Evolutionary conservation across 2,797 vertebrate genomes (phyloP), one percentile per base, ranked within the genome.

Genomic region (Nannoperca australis): DNA sequence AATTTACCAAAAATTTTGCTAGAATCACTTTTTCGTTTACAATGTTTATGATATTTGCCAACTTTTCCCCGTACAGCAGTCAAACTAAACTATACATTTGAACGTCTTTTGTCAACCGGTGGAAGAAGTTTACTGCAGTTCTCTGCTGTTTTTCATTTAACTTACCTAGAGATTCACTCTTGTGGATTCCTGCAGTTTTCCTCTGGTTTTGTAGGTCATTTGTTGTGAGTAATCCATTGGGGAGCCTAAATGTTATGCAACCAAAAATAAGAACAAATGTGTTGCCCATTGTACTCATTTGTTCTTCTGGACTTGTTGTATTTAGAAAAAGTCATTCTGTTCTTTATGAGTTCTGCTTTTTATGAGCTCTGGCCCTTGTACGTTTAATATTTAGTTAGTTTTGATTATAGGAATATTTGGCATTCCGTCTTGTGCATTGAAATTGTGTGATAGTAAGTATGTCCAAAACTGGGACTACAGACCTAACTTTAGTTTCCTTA

Each of bases 171-270:
- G 40, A 64, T 27, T 38, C 8, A 2, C 12, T 62, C 49, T 27
- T 15, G 51, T 60, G 56, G 44, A 56, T 70, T 66, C 13, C 14
- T 27, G 50, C 47, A 22, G 53, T 20, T 70, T 62, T 44, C 40
- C 53, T 65, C 38, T 70, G 64, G 54, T 83, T 83, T 82, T 68
- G 36, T 79, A 20, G 61, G 78, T 79, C 70, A 82, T 51, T 77
- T 24, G 10, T 44, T 24, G 10, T 44, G n/a, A 56, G 8, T 14
- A 27, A 64, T 70, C 42, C 76, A 27, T 20, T 22, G 15, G 80
- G 78, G 38, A 78, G 13, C 20, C 15, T 54, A 24, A 18, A 13
- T 38, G 73, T 85, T 84, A 80, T 50, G 55, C 58, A 89, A 80
- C 53, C n/a, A 32, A 34, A 2, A 9, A 66, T 14, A 59, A 58